Base-by-base conservation (phyloP, 2,797 vertebrate species). In the Hoplostethus atlanticus region DNA sequence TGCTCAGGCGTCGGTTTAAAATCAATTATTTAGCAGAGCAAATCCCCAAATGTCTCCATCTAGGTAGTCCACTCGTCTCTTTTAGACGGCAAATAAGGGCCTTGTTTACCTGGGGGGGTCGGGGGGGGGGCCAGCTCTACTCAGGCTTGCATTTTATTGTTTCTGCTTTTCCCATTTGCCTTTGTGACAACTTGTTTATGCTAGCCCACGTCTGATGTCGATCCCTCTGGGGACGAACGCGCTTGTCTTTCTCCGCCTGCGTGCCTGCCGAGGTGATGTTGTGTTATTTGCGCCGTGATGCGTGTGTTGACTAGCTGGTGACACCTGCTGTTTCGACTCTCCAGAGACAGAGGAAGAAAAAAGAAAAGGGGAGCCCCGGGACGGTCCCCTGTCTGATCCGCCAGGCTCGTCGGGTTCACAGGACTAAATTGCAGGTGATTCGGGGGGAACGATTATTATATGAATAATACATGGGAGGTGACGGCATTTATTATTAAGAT, bases 381-480 rank as follows among this genome's bases (percentile, higher is more conserved):
- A 28, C 28, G 28, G 28, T 28, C 6, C 21, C 9, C 21, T 21
- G 7, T 40, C 47, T 71, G 36, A 10, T 74, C 67, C 79, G 81
- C 77, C 79, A 30, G 65, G 60, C 64, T 52, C 81, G 83, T 86
- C 88, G 88, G 56, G 21, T 21, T 90, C 84, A 85, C 61, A 64
- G 34, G 1, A 13, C 38, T 3, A 25, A 64, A 63, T 51, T 63
- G 48, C 83, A 71, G 80, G 76, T 81, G 67, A 85, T 81, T 81
- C 13, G 6, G 52, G 44, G 70, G 40, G 28, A 68, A 21, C 59
- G 60, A 74, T 86, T 73, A 75, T 48, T 40, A 57, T 59, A 90
- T 87, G 85, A 87, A 90, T 86, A 90, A 91, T 77, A 56, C 84
- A 88, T 83, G 28, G 11, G 4, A 54, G 10, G 25, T 3, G 21